phyloP scores from a whole-genome alignment of 1,140 invertebrate genomes.

The Hypsibius dujardini region DNA sequence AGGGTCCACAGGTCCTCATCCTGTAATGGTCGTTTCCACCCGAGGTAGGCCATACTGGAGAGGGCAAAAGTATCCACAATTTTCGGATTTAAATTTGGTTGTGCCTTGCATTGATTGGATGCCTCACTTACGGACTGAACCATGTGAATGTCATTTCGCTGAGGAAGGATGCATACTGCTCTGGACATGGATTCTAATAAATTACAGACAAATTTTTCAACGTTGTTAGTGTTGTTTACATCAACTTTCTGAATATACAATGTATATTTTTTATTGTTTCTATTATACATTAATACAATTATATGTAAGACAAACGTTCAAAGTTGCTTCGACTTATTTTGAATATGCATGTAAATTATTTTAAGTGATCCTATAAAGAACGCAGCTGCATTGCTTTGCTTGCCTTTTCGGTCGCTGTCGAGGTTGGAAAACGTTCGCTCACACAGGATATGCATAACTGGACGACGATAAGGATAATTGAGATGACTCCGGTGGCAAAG shows the following conservation, averaged over 20 bases:
- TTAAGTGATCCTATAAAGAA: too few species aligned
- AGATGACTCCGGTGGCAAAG: slow-evolving; percentile 1
- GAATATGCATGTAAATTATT: too few species aligned
- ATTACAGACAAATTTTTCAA: too few species aligned
- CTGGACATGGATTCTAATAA: slow-evolving; percentile 14
- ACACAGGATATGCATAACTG: background rate
- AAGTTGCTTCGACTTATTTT: too few species aligned
- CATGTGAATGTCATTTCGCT: slow-evolving; percentile 13
- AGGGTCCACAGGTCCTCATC: slow-evolving; percentile 21
- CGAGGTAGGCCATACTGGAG: slow-evolving; percentile 20
- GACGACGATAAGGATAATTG: background rate
- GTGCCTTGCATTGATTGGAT: background rate
- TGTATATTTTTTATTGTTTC: too few species aligned
- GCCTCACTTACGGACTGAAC: slow-evolving; percentile 17
- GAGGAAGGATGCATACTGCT: slow-evolving; percentile 14
- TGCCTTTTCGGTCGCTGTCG: background rate
- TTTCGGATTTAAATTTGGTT: background rate
- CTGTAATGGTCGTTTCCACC: slow-evolving; percentile 16
- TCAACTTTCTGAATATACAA: too few species aligned
- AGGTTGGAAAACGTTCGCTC: background rate
- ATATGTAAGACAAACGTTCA: too few species aligned
- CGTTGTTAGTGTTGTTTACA: too few species aligned
- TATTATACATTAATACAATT: too few species aligned
- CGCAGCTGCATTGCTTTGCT: background rate
- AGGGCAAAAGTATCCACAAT: background rate